phyloP scores from a whole-genome alignment of 2,113 vertebrate genomes.

The Irena cyanogastra region DNA sequence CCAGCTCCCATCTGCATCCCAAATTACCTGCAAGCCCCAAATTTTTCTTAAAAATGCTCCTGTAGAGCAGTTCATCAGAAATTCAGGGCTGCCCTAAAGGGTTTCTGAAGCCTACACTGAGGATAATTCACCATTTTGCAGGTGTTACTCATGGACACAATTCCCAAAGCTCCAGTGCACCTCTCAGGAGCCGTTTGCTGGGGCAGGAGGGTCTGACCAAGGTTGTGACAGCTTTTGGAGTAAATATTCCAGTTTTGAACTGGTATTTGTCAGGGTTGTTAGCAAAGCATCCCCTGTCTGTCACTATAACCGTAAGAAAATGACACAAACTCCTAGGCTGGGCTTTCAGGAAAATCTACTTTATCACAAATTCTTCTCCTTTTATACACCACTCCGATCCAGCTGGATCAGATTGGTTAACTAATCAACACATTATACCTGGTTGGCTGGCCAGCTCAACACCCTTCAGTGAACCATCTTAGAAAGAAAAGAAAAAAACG shows the following conservation, averaged over 20 bases:
- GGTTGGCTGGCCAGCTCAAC: too few species aligned
- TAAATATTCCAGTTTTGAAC: background rate
- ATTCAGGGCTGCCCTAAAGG: background rate
- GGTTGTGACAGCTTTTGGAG: background rate
- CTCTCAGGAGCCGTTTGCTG: background rate
- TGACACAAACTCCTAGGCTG: too few species aligned
- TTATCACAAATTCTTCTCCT: too few species aligned
- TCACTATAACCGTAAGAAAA: too few species aligned
- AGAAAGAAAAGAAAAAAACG: too few species aligned
- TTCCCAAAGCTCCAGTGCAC: background rate
- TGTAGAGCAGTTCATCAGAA: background rate
- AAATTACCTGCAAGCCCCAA: background rate
- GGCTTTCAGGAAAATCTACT: too few species aligned
- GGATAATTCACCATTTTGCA: background rate
- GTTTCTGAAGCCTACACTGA: rapidly evolving
- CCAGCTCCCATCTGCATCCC: background rate
- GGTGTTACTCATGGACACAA: background rate
- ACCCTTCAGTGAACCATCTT: too few species aligned
- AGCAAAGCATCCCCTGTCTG: background rate
- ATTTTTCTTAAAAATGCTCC: background rate
- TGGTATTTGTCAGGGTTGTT: background rate
- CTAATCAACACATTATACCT: too few species aligned
- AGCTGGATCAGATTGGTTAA: too few species aligned
- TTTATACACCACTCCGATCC: too few species aligned
- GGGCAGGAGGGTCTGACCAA: background rate